Evolutionary conservation across 2,797 vertebrate species (phyloP).

Genomic region (Poecilia velifera): DNA sequence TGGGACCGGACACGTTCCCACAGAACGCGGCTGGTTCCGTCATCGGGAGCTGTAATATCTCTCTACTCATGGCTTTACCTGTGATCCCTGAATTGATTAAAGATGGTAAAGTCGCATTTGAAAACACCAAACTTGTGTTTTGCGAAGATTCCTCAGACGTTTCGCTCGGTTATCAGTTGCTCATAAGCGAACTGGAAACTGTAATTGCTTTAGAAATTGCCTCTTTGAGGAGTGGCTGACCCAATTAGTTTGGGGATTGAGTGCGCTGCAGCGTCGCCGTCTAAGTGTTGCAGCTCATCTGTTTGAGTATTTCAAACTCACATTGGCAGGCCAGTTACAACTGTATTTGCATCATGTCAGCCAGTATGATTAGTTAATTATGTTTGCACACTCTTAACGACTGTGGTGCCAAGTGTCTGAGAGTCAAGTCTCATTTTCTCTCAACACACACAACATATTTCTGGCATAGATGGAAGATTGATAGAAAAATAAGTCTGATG

Average conservation of each 20-base stretch:
- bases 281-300: constrained; percentile 63
- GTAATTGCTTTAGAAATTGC: constrained; percentile 76
- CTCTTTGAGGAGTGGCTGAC: constrained; percentile 73
- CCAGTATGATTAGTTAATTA: constrained; percentile 74
- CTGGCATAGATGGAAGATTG: constrained; percentile 37
- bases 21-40: constrained; percentile 32
- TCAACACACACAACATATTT: constrained; percentile 18
- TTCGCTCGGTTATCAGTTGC: constrained; percentile 56
- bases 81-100: constrained; percentile 52
- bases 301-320: constrained; percentile 74
- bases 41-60: constrained; percentile 40
- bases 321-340: constrained; percentile 73
- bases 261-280: constrained; percentile 67
- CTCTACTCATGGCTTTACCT: constrained; percentile 39
- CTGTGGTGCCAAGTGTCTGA: constrained; percentile 44
- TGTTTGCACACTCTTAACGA: constrained; percentile 61
- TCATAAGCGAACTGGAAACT: constrained; percentile 57
- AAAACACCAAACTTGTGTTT: constrained; percentile 50
- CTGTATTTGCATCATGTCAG: constrained; percentile 73
- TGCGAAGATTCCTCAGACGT: constrained; percentile 47
- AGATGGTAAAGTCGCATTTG: constrained; percentile 38
- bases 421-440: constrained; percentile 23
- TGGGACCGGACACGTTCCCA: constrained; percentile 45
- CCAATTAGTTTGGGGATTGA: constrained; percentile 75
- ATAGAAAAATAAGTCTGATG: constrained; percentile 46